Evolutionary conservation across 2,797 vertebrate species (phyloP).

Genomic region (Florisuga fusca): DNA sequence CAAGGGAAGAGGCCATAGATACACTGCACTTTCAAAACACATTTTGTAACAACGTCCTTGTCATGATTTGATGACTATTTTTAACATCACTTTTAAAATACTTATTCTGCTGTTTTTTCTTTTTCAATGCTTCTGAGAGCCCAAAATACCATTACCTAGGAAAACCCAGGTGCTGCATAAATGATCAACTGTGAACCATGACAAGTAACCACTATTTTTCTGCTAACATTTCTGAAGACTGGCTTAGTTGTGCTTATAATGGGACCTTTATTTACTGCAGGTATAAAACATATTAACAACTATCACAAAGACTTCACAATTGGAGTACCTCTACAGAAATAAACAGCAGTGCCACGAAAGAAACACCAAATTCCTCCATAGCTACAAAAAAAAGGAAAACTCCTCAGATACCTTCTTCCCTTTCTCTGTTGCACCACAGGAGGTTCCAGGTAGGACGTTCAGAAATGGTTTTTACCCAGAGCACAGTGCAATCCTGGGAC

Average conservation of each 20-base stretch:
- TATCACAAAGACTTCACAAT: not conserved
- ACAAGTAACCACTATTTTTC: not conserved
- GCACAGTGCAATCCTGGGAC: not conserved
- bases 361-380: not conserved
- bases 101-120: not conserved
- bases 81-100: not conserved
- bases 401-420: not conserved
- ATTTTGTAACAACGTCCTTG: conserved; percentile 23
- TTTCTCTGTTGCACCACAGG: not conserved
- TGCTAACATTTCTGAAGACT: not conserved
- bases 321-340: not conserved
- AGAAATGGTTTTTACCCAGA: not conserved
- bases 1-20: conserved; percentile 14
- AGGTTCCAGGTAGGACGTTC: not conserved
- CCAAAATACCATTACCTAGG: not conserved
- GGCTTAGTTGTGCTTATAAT: not conserved
- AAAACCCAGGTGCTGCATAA: not conserved
- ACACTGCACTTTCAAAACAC: conserved; percentile 11
- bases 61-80: not conserved
- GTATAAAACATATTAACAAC: not conserved
- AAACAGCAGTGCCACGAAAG: not conserved
- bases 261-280: not conserved
- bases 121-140: not conserved
- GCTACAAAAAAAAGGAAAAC: not conserved
- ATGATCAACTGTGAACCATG: not conserved